Evolutionary conservation across 1,140 invertebrate species (phyloP).

Genomic region (Apolygus lucorum): DNA sequence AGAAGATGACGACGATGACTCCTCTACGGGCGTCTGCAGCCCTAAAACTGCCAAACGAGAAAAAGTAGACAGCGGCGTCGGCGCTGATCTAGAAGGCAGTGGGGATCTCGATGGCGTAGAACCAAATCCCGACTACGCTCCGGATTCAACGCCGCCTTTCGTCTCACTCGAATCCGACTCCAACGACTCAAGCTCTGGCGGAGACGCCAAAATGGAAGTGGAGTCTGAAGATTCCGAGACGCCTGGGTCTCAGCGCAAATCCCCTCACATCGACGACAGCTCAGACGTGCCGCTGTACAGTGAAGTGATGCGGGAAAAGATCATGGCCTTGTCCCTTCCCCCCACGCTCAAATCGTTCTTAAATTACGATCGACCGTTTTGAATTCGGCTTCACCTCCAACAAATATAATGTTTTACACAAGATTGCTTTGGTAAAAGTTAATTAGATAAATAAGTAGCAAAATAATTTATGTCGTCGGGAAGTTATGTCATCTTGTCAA

Average conservation of each 20-base stretch:
- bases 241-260: background rate
- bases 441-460: no score
- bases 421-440: conserved; percentile 7
- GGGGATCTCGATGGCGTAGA: conserved; percentile 32
- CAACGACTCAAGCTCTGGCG: conserved; percentile 18
- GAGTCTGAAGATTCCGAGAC: conserved; percentile 20
- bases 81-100: conserved; percentile 42
- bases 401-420: conserved; percentile 3
- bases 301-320: conserved; percentile 43
- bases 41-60: conserved; percentile 42
- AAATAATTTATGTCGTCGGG: no score
- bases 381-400: conserved; percentile 28
- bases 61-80: conserved; percentile 50
- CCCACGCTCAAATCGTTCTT: conserved; percentile 46
- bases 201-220: background rate
- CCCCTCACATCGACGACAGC: conserved; percentile 31
- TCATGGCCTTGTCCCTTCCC: conserved; percentile 47
- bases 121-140: background rate
- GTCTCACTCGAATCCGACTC: conserved; percentile 2
- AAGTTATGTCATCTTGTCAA: no score
- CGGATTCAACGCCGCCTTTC: background rate
- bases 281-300: conserved; percentile 31
- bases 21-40: background rate
- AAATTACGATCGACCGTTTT: conserved; percentile 45
- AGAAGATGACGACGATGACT: conserved; percentile 12